Conservation (phyloP, 2,113 vertebrate species). For the Gallinago jamesoni region DNA sequence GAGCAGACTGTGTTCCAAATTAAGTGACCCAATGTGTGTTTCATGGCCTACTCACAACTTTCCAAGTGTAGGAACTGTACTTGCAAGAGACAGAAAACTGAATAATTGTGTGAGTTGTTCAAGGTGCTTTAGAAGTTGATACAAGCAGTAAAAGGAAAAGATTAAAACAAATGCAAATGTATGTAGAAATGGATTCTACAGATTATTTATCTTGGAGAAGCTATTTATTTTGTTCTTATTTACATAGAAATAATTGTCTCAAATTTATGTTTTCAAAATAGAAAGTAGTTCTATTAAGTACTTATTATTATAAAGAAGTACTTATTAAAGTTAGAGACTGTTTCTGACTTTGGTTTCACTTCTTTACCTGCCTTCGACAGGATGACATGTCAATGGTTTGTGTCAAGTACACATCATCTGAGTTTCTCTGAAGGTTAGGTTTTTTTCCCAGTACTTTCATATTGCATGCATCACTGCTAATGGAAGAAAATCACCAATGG, state of each 20-base stretch:
- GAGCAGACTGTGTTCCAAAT: neutral
- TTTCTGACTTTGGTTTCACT: neutral
- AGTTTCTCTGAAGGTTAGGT: neutral
- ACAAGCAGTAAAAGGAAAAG: neutral
- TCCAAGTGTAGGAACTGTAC: neutral
- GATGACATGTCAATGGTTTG: neutral
- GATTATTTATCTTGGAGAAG: neutral
- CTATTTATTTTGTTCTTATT: neutral
- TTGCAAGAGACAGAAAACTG: neutral
- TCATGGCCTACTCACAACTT: neutral
- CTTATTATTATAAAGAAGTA: neutral
- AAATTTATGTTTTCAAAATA: neutral
- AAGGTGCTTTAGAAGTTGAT: neutral
- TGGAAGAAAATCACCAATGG: neutral
- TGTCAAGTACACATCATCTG: neutral
- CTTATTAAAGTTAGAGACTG: neutral
- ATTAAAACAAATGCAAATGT: neutral
- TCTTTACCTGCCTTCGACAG: neutral
- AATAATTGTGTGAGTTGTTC: neutral
- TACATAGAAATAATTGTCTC: neutral
- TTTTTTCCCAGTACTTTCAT: neutral
- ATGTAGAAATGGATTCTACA: neutral
- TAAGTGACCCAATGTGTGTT: neutral
- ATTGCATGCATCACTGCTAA: neutral
- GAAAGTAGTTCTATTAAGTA: neutral